Conservation (phyloP, 1,140 invertebrate genomes). For the Plutomurus gul region DNA sequence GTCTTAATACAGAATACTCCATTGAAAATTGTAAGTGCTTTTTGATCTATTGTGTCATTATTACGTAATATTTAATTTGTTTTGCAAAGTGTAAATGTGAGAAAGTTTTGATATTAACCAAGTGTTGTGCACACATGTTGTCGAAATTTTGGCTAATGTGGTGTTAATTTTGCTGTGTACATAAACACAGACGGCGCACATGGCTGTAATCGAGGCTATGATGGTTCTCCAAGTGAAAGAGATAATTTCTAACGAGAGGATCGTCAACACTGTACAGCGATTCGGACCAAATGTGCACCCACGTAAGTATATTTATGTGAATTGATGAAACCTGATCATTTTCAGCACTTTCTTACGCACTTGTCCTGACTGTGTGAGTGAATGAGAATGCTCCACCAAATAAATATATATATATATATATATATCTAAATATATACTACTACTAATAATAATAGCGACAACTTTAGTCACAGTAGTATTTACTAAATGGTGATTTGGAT, state of each 20-base stretch:
- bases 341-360: too few relatives aligned
- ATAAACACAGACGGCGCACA: slow-evolving; percentile 81
- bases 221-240: slow-evolving; percentile 94
- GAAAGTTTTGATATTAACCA: not conserved
- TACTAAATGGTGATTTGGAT: too few relatives aligned
- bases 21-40: slow-evolving; percentile 80
- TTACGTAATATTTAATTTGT: not conserved
- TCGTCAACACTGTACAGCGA: slow-evolving; percentile 80
- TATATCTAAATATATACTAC: too few relatives aligned
- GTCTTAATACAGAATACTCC: slow-evolving; percentile 94
- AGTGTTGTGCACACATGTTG: not conserved
- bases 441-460: too few relatives aligned
- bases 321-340: not conserved
- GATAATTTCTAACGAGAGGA: slow-evolving; percentile 85
- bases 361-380: too few relatives aligned
- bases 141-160: not conserved
- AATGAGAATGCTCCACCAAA: too few relatives aligned
- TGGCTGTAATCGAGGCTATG: slow-evolving; percentile 94
- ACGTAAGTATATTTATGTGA: slow-evolving; percentile 56
- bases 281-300: slow-evolving; percentile 61
- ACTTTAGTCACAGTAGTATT: too few relatives aligned
- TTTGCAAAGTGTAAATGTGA: not conserved
- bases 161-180: not conserved
- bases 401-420: too few relatives aligned
- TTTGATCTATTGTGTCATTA: not conserved